These are phyloP conservation scores for Cebidichthys violaceus DNA, from an alignment of 2,113 vertebrate species.

Conservation along the genomic window DNA sequence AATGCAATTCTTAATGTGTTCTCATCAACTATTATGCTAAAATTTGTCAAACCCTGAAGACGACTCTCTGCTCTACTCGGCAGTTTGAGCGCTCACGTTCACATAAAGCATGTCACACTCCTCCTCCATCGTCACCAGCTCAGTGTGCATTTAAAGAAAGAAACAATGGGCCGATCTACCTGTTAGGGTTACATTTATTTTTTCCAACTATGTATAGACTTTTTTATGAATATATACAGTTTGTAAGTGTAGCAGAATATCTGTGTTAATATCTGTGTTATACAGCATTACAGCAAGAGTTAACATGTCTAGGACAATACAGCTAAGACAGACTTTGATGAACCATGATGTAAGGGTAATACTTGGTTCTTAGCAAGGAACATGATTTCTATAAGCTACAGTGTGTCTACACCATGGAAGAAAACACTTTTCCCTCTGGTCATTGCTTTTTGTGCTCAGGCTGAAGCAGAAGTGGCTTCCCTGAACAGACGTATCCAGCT, in stretches of 20 bases:
- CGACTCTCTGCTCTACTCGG: too few relatives aligned
- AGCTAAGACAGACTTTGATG: background rate
- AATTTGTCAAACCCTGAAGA: background rate
- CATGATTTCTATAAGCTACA: background rate
- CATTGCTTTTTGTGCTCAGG: conserved; percentile 46
- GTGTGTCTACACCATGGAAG: background rate
- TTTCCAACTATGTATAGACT: too few relatives aligned
- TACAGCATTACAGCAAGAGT: background rate
- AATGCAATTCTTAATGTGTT: background rate
- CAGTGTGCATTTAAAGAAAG: too few relatives aligned
- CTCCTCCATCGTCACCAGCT: too few relatives aligned
- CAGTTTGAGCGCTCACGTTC: too few relatives aligned
- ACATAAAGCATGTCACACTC: too few relatives aligned
- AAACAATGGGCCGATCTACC: too few relatives aligned
- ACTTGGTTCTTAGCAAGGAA: background rate
- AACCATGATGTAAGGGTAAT: background rate
- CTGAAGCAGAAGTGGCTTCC: conserved; percentile 79
- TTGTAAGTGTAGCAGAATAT: background rate
- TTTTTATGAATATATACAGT: background rate
- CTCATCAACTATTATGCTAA: background rate
- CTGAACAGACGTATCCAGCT: conserved; percentile 80
- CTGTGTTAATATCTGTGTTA: background rate
- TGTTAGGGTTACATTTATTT: too few relatives aligned
- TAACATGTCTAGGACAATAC: background rate
- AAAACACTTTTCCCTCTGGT: background rate